These are phyloP conservation scores for Eleginops maclovinus DNA, from an alignment of 2,113 vertebrate species.

Conservation along the genomic window DNA sequence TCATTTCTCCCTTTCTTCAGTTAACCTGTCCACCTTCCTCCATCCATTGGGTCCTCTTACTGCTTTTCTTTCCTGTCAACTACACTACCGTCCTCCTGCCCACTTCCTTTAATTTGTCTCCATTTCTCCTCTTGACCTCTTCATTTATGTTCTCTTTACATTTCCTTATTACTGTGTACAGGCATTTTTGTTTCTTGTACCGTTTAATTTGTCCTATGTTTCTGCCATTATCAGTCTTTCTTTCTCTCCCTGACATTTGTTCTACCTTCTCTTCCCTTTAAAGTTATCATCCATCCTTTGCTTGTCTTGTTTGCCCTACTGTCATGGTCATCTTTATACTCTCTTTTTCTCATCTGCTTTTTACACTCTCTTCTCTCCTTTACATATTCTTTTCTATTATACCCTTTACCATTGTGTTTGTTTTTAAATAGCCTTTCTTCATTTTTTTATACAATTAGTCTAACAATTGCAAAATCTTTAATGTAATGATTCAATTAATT, in stretches of 20 bases:
- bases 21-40: background rate
- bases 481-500: too few species aligned
- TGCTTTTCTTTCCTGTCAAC: background rate
- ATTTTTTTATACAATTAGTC: too few species aligned
- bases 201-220: background rate
- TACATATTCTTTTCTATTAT: background rate
- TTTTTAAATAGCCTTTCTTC: too few species aligned
- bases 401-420: too few species aligned
- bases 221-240: background rate
- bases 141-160: background rate
- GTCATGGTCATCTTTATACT: background rate
- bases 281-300: slow-evolving; percentile 5
- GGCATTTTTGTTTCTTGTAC: too few species aligned
- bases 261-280: background rate
- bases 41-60: too few species aligned
- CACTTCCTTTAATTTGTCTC: background rate
- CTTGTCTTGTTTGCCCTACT: background rate
- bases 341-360: background rate
- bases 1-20: background rate
- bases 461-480: too few species aligned
- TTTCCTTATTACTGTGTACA: background rate
- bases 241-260: background rate
- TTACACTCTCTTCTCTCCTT: background rate
- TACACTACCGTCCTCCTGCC: background rate
- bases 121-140: background rate